A percentile compares a stretch with the other conserved stretches of the same genome.
Conservation (phyloP, 2,797 vertebrate species). For the Chrysolophus pictus region DNA sequence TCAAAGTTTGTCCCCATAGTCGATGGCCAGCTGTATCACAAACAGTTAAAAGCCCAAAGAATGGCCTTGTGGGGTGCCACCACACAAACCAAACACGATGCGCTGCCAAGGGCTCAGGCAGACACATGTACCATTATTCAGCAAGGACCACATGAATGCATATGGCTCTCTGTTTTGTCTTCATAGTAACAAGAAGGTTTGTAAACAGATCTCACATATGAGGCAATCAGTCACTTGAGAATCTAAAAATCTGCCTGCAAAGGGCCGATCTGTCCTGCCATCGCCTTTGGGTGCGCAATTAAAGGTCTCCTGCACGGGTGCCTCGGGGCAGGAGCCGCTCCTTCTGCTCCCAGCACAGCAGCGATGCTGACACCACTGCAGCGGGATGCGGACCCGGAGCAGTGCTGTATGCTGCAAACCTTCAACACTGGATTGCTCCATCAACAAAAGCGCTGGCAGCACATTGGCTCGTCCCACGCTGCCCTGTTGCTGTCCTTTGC, state of each 20-base stretch:
- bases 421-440: neutral
- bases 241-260: constrained; percentile 70
- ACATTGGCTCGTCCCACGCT: neutral
- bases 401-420: neutral
- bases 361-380: neutral
- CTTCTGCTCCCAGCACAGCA: neutral
- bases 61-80: constrained; percentile 65
- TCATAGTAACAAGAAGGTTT: constrained; percentile 80
- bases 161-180: constrained; percentile 78
- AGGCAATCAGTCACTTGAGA: constrained; percentile 73
- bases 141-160: constrained; percentile 71
- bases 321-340: constrained; percentile 14
- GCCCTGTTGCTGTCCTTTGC: neutral
- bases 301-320: constrained; percentile 30
- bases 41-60: constrained; percentile 60
- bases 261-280: constrained; percentile 38
- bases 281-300: constrained; percentile 43
- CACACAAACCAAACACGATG: constrained; percentile 63
- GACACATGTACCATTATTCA: constrained; percentile 74
- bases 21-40: neutral
- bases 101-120: constrained; percentile 72
- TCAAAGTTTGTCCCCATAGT: neutral
- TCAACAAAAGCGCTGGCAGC: neutral
- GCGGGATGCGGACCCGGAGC: neutral
- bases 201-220: constrained; percentile 74